A percentile compares a stretch with the other conserved stretches of the same genome.
phyloP scores from a whole-genome alignment of 2,113 vertebrate genomes.

The Ia io region DNA sequence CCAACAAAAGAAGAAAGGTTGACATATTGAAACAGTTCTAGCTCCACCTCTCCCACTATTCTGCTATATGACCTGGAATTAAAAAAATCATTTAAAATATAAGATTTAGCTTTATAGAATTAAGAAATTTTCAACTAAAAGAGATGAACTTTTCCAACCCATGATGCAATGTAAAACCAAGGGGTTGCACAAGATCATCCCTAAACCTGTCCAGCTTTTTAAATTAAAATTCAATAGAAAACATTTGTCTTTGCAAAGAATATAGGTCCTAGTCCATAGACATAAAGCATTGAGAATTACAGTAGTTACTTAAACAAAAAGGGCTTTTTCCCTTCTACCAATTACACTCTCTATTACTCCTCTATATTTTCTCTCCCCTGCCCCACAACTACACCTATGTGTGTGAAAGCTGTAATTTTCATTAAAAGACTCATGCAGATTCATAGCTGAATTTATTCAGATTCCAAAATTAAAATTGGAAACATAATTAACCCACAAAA shows the following conservation, averaged over 20 bases:
- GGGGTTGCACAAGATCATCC: background rate
- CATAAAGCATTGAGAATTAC: background rate
- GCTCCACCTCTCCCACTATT: background rate
- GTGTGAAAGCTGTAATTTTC: slow-evolving; percentile 80
- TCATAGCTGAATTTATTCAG: slow-evolving; percentile 69
- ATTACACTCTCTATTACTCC: slow-evolving; percentile 11
- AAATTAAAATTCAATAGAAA: slow-evolving; percentile 50
- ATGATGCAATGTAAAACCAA: slow-evolving; percentile 30
- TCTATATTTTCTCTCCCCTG: background rate
- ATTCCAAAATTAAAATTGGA: slow-evolving; percentile 68
- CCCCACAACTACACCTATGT: slow-evolving; percentile 51
- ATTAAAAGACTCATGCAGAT: slow-evolving; percentile 75
- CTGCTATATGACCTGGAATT: background rate
- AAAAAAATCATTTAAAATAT: background rate
- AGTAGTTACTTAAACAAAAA: slow-evolving; percentile 35
- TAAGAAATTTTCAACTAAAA: background rate
- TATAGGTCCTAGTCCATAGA: background rate
- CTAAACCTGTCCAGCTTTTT: background rate
- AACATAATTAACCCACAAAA: slow-evolving; percentile 75
- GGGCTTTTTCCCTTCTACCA: background rate
- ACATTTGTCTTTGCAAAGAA: slow-evolving; percentile 13
- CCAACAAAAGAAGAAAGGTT: background rate
- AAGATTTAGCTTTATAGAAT: background rate
- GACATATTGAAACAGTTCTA: background rate
- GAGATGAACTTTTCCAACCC: background rate